phyloP scores from a whole-genome alignment of 2,113 vertebrate species.

The Buteo buteo region DNA sequence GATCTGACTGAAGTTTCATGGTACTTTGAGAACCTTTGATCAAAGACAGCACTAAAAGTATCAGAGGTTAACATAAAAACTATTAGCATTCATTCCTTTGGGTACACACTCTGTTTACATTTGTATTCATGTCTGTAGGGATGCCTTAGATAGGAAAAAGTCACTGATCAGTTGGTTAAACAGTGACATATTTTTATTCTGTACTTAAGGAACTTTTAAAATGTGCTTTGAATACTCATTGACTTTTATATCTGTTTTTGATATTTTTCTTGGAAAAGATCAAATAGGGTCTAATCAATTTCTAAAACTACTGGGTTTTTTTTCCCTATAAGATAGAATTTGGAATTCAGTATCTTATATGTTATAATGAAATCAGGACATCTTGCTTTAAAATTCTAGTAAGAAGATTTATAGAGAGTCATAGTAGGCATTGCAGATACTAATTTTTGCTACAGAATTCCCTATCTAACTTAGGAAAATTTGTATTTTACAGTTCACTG shows the following conservation, averaged over 20 bases:
- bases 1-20: neutral
- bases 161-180: neutral
- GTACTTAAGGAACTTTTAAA: neutral
- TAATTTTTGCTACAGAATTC: neutral
- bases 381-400: neutral
- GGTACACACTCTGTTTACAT: neutral
- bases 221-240: neutral
- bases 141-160: neutral
- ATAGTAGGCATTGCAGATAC: neutral
- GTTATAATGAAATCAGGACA: neutral
- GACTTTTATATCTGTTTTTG: neutral
- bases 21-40: neutral
- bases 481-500: neutral
- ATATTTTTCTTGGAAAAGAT: neutral
- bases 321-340: neutral
- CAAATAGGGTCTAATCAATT: neutral
- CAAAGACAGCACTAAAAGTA: neutral
- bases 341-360: neutral
- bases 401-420: neutral
- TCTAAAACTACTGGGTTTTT: neutral
- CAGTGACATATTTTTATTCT: neutral
- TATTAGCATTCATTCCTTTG: neutral
- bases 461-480: neutral
- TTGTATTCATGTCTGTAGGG: neutral
- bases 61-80: neutral